Evolutionary conservation across 2,113 vertebrate species (phyloP).

Genomic region (Thermophis baileyi): DNA sequence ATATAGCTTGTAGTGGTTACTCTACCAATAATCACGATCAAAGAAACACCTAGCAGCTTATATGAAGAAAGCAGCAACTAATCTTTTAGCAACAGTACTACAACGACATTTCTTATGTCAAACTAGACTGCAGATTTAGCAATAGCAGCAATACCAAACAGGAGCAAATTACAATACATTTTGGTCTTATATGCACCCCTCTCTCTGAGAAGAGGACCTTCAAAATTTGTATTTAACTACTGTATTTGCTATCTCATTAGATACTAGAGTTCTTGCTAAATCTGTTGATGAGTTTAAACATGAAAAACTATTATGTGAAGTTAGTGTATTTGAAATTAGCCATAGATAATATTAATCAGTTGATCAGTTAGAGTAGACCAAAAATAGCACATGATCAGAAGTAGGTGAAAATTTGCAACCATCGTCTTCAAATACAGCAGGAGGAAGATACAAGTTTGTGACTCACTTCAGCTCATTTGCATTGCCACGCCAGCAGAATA

Average conservation of each 20-base stretch:
- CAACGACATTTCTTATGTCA: neutral
- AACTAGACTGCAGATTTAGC: neutral
- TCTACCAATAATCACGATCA: neutral
- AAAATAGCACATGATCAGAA: neutral
- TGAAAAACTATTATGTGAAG: neutral
- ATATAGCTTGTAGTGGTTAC: neutral
- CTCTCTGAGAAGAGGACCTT: neutral
- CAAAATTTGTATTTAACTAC: neutral
- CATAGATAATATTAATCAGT: neutral
- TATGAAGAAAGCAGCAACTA: neutral
- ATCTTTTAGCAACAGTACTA: neutral
- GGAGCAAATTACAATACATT: neutral
- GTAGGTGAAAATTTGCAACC: neutral
- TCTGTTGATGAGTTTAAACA: neutral
- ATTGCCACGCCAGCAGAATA: neutral
- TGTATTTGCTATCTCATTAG: neutral
- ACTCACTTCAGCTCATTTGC: neutral
- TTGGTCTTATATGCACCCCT: neutral
- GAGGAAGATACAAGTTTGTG: neutral
- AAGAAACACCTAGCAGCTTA: neutral
- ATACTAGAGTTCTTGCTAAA: neutral
- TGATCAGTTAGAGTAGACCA: neutral
- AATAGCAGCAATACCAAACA: neutral
- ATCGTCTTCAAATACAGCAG: neutral
- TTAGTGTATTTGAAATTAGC: neutral